Evolutionary conservation across 2,113 vertebrate genomes (phyloP).

Genomic region (Mormyrus iriodes): DNA sequence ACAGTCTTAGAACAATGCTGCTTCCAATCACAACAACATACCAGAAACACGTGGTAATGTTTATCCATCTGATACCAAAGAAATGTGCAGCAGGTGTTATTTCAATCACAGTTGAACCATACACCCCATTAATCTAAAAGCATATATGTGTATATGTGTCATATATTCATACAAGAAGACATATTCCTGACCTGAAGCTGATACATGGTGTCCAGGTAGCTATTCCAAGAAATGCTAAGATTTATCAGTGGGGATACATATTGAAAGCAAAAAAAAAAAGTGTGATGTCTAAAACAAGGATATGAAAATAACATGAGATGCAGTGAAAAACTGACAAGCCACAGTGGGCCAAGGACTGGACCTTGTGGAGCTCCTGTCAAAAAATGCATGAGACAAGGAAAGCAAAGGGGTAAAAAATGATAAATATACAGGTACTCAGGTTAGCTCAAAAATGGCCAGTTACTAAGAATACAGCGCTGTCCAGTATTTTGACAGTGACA

Average conservation of each 20-base stretch:
- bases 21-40: not conserved
- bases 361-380: constrained; percentile 2
- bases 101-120: not conserved
- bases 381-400: not conserved
- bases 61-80: not conserved
- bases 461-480: not conserved
- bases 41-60: not conserved
- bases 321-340: not conserved
- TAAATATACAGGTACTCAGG: not conserved
- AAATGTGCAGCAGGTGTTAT: not conserved
- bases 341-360: not conserved
- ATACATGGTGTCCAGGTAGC: not conserved
- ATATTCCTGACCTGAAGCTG: not conserved
- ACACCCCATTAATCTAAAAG: not conserved
- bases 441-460: not conserved
- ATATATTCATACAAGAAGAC: not conserved
- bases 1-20: not conserved
- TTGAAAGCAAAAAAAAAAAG: not conserved
- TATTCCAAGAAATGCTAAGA: not conserved
- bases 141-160: not conserved
- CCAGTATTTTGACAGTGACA: not conserved
- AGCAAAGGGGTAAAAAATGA: not conserved
- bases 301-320: not conserved
- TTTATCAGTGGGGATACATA: not conserved
- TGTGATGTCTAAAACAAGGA: not conserved